These are phyloP conservation scores for Rynchops niger DNA, from an alignment of 2,113 vertebrate genomes.

Conservation along the genomic window DNA sequence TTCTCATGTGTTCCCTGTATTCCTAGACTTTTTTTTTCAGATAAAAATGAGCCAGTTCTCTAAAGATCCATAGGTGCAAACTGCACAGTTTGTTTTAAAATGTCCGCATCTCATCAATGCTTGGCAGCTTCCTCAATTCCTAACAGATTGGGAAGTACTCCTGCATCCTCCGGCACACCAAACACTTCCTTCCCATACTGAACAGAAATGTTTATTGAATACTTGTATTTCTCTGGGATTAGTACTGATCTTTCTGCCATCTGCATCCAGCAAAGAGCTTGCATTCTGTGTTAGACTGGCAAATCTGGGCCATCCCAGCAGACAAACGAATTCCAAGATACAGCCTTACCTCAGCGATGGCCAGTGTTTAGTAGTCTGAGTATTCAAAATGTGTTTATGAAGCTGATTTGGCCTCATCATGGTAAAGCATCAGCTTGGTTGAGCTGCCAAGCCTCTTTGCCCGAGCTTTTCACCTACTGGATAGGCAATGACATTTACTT, in stretches of 20 bases:
- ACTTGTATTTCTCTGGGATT: not conserved
- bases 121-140: not conserved
- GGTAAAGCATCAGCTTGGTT: not conserved
- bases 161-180: not conserved
- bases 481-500: not conserved
- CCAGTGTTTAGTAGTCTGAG: not conserved
- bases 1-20: not conserved
- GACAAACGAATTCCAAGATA: not conserved
- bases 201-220: constrained; percentile 22
- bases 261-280: not conserved
- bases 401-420: not conserved
- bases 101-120: not conserved
- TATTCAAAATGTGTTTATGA: not conserved
- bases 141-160: constrained; percentile 30
- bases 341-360: not conserved
- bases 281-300: not conserved
- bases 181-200: not conserved
- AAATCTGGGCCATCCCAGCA: not conserved
- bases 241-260: constrained; percentile 34
- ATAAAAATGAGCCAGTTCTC: not conserved
- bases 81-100: constrained; percentile 16
- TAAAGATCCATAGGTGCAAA: not conserved
- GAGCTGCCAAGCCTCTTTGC: not conserved
- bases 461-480: not conserved
- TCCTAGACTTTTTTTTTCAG: not conserved